Percentiles rank a stretch among this genome's conserved stretches.
These are phyloP conservation scores for Crotophaga sulcirostris DNA, from an alignment of 2,113 vertebrate genomes.

Conservation along the genomic window DNA sequence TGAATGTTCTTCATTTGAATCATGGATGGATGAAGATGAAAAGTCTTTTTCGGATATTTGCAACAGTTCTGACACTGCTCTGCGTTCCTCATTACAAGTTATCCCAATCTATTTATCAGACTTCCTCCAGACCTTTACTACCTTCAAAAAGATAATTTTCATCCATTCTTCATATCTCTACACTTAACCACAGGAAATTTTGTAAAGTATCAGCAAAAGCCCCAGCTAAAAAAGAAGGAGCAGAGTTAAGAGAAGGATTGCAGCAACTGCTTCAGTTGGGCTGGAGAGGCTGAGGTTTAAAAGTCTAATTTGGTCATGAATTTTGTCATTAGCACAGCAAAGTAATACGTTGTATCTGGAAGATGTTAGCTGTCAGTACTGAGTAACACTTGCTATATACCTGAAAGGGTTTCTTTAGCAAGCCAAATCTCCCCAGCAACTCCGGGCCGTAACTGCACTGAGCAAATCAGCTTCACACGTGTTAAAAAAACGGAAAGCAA, in stretches of 20 bases:
- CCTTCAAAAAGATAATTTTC: constrained; percentile 2
- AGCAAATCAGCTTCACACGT: background rate
- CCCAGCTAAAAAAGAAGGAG: background rate
- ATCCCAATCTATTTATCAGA: background rate
- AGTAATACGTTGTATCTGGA: background rate
- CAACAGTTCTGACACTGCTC: constrained; percentile 1
- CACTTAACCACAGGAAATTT: background rate
- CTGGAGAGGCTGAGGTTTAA: background rate
- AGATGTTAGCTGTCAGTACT: background rate
- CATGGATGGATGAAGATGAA: constrained; percentile 53
- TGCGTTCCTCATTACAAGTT: background rate
- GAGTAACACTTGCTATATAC: background rate
- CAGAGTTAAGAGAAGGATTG: background rate
- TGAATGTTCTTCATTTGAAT: constrained; percentile 3
- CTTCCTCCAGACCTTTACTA: background rate
- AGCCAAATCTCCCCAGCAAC: background rate
- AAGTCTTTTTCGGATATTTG: constrained; percentile 37
- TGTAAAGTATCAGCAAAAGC: background rate
- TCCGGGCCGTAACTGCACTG: background rate
- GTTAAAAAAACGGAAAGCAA: background rate
- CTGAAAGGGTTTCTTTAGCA: background rate
- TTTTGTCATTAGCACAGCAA: background rate
- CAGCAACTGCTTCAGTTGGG: background rate
- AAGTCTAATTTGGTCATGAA: background rate
- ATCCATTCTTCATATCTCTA: background rate